Evolutionary conservation across 2,113 vertebrate genomes (phyloP).

Genomic region (Trachemys scripta): DNA sequence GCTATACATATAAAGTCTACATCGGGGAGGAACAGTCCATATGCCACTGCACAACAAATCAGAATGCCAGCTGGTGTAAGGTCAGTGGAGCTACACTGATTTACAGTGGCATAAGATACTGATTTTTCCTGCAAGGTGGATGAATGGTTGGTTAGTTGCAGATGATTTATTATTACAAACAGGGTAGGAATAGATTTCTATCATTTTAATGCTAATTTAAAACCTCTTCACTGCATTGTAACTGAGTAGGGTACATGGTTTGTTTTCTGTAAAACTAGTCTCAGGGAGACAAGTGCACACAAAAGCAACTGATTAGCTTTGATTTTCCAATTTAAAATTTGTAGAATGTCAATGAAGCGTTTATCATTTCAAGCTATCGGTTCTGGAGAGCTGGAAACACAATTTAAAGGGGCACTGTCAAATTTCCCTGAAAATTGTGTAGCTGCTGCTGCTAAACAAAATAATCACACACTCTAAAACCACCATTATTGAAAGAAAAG

Average conservation of each 20-base stretch:
- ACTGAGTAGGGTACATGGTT: not conserved
- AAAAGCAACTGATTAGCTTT: slow-evolving; percentile 24
- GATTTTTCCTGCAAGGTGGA: not conserved
- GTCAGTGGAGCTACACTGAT: not conserved
- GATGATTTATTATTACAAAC: not conserved
- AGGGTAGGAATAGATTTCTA: fast-evolving
- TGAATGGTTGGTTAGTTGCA: not conserved
- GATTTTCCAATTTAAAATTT: slow-evolving; percentile 65
- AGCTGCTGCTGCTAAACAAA: not conserved
- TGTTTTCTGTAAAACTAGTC: slow-evolving; percentile 37
- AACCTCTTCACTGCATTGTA: not conserved
- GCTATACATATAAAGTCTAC: not conserved
- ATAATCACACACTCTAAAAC: not conserved
- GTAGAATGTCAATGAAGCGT: slow-evolving; percentile 61
- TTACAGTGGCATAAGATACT: not conserved
- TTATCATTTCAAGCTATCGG: slow-evolving; percentile 45
- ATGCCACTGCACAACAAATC: not conserved
- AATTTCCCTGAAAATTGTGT: not conserved
- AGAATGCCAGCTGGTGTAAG: not conserved
- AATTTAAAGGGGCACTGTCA: not conserved
- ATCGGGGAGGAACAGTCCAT: not conserved
- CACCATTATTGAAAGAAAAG: not conserved
- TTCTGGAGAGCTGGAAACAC: not conserved
- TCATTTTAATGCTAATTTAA: not conserved
- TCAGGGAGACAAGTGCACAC: slow-evolving; percentile 29